Percentiles rank a stretch among this genome's conserved stretches.
These are phyloP conservation scores for Hiodon tergisus DNA, from an alignment of 2,113 vertebrate genomes.

Conservation along the genomic window DNA sequence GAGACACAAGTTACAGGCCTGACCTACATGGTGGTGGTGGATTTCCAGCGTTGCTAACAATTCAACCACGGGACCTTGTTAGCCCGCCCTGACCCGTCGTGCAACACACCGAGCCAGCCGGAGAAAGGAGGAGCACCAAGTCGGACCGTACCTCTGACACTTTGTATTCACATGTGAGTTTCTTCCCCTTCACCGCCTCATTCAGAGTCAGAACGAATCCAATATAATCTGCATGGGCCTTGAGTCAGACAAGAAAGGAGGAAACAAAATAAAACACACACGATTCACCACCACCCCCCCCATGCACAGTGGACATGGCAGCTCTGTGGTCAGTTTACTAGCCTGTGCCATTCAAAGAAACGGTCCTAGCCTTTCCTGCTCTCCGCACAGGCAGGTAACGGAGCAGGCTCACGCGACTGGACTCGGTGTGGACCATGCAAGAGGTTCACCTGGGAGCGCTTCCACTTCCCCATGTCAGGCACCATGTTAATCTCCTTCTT, in stretches of 20 bases:
- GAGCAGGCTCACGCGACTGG: too few species aligned
- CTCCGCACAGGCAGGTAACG: too few species aligned
- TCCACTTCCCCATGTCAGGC: constrained; percentile 95
- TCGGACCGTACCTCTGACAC: constrained; percentile 76
- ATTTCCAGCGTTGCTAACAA: too few species aligned
- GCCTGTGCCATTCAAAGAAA: too few species aligned
- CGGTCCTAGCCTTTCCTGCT: too few species aligned
- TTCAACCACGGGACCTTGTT: too few species aligned
- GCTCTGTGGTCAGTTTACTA: too few species aligned
- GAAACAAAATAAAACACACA: neutral
- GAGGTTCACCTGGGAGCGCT: constrained; percentile 76
- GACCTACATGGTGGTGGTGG: too few species aligned
- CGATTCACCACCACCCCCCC: neutral
- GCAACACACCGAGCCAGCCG: neutral
- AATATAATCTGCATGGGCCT: constrained; percentile 94
- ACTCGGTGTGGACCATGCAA: neutral
- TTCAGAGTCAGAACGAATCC: constrained; percentile 91
- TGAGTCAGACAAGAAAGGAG: constrained; percentile 9
- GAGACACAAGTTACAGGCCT: too few species aligned
- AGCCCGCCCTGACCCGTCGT: too few species aligned
- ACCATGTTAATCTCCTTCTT: constrained; percentile 93
- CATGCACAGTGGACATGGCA: too few species aligned
- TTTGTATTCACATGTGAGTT: constrained; percentile 78
- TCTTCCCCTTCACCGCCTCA: constrained; percentile 86
- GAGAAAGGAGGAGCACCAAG: neutral